These are phyloP conservation scores for Aramus guarauna DNA, from an alignment of 2,113 vertebrate genomes.

Conservation along the genomic window DNA sequence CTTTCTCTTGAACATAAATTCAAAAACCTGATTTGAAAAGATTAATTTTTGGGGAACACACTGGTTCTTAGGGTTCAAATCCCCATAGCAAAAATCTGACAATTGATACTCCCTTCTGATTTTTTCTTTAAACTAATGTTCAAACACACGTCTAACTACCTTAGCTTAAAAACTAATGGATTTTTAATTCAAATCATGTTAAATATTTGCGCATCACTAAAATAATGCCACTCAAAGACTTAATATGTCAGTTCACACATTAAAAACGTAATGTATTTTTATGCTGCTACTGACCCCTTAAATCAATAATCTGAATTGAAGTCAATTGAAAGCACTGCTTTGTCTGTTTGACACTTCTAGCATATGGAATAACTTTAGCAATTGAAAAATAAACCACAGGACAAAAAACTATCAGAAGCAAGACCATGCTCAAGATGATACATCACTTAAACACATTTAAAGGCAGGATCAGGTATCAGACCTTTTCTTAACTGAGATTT, in stretches of 20 bases:
- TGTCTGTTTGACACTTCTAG: neutral
- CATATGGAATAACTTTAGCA: constrained; percentile 55
- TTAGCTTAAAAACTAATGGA: neutral
- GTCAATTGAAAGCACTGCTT: neutral
- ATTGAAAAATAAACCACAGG: constrained; percentile 29
- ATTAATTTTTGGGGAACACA: neutral
- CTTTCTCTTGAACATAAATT: neutral
- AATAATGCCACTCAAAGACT: neutral
- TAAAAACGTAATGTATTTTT: neutral
- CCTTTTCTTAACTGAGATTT: constrained; percentile 22
- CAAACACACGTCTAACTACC: neutral
- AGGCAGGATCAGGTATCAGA: constrained; percentile 13
- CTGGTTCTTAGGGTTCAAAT: neutral
- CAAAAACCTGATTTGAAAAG: neutral
- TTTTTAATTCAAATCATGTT: neutral
- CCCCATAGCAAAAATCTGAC: neutral
- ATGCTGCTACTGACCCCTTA: constrained; percentile 33
- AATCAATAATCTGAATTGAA: constrained; percentile 20
- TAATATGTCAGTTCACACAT: neutral
- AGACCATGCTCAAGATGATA: neutral
- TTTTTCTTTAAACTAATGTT: neutral
- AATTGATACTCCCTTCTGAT: neutral
- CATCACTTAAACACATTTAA: neutral
- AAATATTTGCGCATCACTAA: neutral
- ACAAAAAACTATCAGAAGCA: constrained; percentile 21